phyloP scores from a whole-genome alignment of 2,888 invertebrate species.

The Scaptodrosophila latifasciaeformis region DNA sequence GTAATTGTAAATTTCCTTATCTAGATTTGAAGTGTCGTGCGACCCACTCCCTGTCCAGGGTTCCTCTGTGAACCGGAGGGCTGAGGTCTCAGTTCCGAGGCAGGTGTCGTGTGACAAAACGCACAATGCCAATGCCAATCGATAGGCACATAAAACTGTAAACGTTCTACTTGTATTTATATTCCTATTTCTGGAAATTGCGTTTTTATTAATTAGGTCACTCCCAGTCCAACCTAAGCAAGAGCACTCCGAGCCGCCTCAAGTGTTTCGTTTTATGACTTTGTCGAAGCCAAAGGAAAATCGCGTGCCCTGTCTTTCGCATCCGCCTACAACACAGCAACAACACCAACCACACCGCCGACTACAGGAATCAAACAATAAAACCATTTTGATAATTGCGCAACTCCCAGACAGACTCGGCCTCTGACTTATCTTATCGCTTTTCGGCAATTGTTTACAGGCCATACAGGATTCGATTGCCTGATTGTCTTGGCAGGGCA shows the following conservation, averaged over 20 bases:
- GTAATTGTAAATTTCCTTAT: slow-evolving; percentile 70
- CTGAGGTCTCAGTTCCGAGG: slow-evolving; percentile 16
- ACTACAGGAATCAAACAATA: too few species aligned
- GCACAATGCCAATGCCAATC: too few species aligned
- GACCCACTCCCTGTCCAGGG: slow-evolving; percentile 15
- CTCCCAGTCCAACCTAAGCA: not conserved
- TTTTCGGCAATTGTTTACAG: slow-evolving; percentile 52
- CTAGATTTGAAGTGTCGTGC: slow-evolving; percentile 52
- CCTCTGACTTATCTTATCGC: slow-evolving; percentile 48
- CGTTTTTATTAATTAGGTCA: slow-evolving; percentile 63
- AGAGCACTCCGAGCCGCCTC: not conserved
- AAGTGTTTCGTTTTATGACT: too few species aligned
- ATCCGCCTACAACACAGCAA: slow-evolving; percentile 38
- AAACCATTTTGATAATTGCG: slow-evolving; percentile 30
- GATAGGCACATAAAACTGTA: slow-evolving; percentile 25
- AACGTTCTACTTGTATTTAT: too few species aligned
- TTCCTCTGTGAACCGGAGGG: not conserved
- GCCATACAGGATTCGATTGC: slow-evolving; percentile 31
- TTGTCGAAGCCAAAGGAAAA: too few species aligned
- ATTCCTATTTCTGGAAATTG: slow-evolving; percentile 42
- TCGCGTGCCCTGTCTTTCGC: slow-evolving; percentile 38
- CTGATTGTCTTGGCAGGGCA: slow-evolving; percentile 43
- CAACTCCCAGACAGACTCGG: slow-evolving; percentile 18
- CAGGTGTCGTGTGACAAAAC: slow-evolving; percentile 47
- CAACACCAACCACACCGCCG: too few species aligned